Conservation (phyloP, 2,797 vertebrate genomes). For the Hemibagrus guttatus region DNA sequence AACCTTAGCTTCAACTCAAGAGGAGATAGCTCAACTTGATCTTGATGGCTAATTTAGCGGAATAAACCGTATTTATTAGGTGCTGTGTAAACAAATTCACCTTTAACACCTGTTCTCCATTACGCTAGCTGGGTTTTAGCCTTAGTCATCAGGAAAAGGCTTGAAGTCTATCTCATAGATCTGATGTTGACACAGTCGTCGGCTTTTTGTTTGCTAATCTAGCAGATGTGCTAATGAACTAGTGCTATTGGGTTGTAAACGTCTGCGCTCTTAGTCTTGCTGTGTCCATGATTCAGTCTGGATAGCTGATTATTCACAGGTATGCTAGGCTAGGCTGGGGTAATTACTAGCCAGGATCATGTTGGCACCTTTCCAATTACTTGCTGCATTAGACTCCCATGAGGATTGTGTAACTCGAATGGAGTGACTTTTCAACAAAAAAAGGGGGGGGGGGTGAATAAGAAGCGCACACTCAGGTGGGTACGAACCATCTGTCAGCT, state of each 20-base stretch:
- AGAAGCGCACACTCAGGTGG: conserved; percentile 23
- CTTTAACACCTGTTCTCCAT: conserved; percentile 9
- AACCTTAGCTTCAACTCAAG: conserved; percentile 3
- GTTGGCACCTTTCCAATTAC: conserved; percentile 56
- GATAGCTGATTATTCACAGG: neutral
- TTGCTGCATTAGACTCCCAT: conserved; percentile 42
- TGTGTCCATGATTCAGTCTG: neutral
- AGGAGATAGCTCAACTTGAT: neutral
- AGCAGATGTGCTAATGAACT: neutral
- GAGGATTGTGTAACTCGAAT: conserved; percentile 47
- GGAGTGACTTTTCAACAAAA: conserved; percentile 31
- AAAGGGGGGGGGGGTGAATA: conserved; percentile 22
- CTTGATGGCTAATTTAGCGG: conserved; percentile 1
- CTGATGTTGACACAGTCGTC: neutral
- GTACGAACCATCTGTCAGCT: conserved; percentile 30
- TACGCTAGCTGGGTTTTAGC: neutral
- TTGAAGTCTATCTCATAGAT: neutral
- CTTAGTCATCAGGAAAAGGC: neutral
- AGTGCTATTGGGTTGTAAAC: neutral
- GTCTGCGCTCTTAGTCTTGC: neutral
- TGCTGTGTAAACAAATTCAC: conserved; percentile 3
- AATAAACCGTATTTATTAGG: conserved; percentile 13
- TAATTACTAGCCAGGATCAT: conserved; percentile 49
- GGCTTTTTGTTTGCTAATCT: conserved; percentile 3
- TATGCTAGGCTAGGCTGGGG: conserved; percentile 9